Conservation (phyloP, 2,797 vertebrate genomes). For the Danio aesculapii region DNA sequence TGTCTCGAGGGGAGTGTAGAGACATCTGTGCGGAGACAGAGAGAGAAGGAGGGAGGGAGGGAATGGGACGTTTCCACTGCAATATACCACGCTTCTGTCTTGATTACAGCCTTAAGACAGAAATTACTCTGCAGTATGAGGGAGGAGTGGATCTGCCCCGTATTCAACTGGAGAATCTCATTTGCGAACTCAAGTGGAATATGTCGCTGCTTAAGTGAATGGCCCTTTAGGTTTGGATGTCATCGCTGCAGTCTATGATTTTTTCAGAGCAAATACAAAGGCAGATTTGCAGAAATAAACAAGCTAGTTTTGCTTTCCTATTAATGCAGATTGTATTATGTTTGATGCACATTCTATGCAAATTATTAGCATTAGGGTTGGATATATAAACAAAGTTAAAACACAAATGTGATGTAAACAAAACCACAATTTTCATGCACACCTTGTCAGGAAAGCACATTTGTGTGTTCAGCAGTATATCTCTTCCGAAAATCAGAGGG, state of each 20-base stretch:
- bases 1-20: constrained; percentile 41
- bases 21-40: constrained; percentile 36
- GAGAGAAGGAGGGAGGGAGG: neutral
- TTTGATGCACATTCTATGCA: neutral
- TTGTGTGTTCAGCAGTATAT: too few species aligned
- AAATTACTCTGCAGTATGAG: constrained; percentile 47
- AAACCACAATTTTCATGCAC: too few species aligned
- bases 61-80: constrained; percentile 7
- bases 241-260: too few species aligned
- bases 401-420: too few species aligned
- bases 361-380: neutral
- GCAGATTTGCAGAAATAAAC: neutral
- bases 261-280: constrained; percentile 12
- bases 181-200: constrained; percentile 35
- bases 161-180: constrained; percentile 26
- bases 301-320: neutral
- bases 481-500: too few species aligned
- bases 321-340: neutral
- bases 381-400: too few species aligned
- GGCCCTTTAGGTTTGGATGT: constrained; percentile 20
- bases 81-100: constrained; percentile 11
- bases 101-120: constrained; percentile 44
- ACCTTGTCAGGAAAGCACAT: too few species aligned
- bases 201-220: constrained; percentile 1
- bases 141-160: constrained; percentile 31